Percentiles rank a stretch among this genome's conserved stretches.
phyloP scores from a whole-genome alignment of 2,797 vertebrate species.

The Molossus alvarezi region DNA sequence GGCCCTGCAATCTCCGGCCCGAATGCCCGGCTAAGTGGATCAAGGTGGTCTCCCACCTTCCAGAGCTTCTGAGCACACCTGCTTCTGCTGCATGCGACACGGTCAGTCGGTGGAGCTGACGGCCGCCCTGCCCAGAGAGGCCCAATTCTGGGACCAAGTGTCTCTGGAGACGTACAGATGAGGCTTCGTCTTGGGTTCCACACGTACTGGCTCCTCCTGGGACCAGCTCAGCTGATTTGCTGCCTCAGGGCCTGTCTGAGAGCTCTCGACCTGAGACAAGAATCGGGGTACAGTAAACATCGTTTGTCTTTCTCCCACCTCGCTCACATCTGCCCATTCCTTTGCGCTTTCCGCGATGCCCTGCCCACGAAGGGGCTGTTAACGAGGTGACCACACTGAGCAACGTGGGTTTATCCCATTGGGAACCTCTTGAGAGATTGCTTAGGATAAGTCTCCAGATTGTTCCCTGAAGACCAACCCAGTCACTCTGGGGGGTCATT shows the following conservation, averaged over 20 bases:
- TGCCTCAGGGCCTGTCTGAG: not conserved
- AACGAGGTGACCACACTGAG: not conserved
- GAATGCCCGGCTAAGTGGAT: slow-evolving; percentile 61
- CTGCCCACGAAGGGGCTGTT: not conserved
- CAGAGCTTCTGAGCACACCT: slow-evolving; percentile 7
- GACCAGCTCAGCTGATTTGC: not conserved
- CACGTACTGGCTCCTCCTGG: not conserved
- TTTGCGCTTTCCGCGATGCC: not conserved
- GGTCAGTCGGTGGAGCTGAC: rapidly evolving
- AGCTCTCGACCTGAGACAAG: not conserved
- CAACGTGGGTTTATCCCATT: not conserved
- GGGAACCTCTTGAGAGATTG: too few relatives aligned
- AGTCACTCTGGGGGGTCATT: not conserved
- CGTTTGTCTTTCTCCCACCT: not conserved
- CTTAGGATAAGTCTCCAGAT: not conserved
- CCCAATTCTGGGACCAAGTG: too few relatives aligned
- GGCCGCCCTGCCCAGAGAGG: not conserved
- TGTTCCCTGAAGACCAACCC: not conserved
- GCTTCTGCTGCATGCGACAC: rapidly evolving
- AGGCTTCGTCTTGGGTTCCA: not conserved
- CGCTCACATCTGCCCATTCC: not conserved
- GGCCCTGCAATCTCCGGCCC: not conserved
- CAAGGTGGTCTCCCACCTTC: slow-evolving; percentile 46
- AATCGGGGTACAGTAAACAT: not conserved
- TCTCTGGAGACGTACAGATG: rapidly evolving